Conservation (phyloP, 2,797 vertebrate genomes). For the Tiaroga cobitis region DNA sequence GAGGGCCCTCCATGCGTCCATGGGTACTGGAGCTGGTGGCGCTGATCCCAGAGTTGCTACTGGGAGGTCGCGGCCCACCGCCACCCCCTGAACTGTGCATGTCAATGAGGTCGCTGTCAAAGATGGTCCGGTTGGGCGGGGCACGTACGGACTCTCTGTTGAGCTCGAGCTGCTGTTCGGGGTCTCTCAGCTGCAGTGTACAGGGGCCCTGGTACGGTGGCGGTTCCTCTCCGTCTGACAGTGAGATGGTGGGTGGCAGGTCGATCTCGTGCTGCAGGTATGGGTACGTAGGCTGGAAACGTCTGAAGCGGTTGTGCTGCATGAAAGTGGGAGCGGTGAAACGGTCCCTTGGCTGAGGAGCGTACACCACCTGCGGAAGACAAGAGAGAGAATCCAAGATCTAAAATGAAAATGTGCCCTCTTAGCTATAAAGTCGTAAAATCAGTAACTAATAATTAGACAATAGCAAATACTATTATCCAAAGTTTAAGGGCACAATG, state of each 20-base stretch:
- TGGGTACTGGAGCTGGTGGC: constrained; percentile 89
- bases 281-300: constrained; percentile 90
- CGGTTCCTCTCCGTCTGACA: constrained; percentile 87
- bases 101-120: constrained; percentile 88
- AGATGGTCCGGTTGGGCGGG: constrained; percentile 90
- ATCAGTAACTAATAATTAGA: neutral
- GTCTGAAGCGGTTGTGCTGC: constrained; percentile 86
- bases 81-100: constrained; percentile 77
- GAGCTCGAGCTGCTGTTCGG: constrained; percentile 90
- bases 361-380: constrained; percentile 79
- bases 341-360: constrained; percentile 80
- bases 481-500: neutral
- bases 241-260: constrained; percentile 89
- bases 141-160: constrained; percentile 87
- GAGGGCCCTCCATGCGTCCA: constrained; percentile 91
- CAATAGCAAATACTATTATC: neutral
- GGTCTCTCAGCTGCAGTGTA: constrained; percentile 85
- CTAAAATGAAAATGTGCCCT: neutral
- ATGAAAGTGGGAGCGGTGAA: constrained; percentile 81
- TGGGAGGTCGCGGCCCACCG: constrained; percentile 89
- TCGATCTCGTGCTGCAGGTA: constrained; percentile 89
- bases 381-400: neutral
- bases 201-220: constrained; percentile 89
- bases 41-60: constrained; percentile 96
- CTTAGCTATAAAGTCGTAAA: neutral